Base-by-base conservation (phyloP, 2,797 vertebrate genomes). In the Typhlichthys subterraneus region DNA sequence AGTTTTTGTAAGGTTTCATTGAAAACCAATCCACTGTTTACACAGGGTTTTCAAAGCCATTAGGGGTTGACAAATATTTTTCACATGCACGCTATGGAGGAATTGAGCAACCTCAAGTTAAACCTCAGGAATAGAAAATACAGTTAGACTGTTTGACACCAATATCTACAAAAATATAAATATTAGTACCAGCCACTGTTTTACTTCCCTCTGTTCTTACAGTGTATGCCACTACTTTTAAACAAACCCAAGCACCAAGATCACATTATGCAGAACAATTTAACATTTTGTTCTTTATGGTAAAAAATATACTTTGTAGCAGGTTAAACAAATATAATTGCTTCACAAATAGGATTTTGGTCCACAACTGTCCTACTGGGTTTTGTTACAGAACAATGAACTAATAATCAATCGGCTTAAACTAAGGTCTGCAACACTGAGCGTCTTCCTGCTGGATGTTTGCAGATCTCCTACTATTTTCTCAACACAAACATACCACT, bases 21-120 rank as follows among this genome's bases (percentile, higher is more conserved):
- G 84, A 89, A 91, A 89, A 78, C 47, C 75, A 87, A 89, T 79
- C 80, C 72, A 72, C 49, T 89, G 83, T 87, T 89, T 86, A 87
- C 68, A 81, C 60, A 83, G 69, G 70, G 58, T 72, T 81, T 85
- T 82, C 49, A 74, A 79, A 85, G 80, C 82, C 70, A 86, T 82
- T 79, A 83, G 48, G 58, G 69, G 67, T 71, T 68, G 57, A 76
- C 73, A 81, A 80, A 77, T 73, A 77, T 73, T 73, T 65, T 69
- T 59, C 68, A 78, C 38, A 45, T 57, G 67, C 63, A 62, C 54
- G 65, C 61, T 48, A 53, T 71, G 50, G 54, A 55, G 53, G 63
- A 70, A 65, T 78, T 84, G 72, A 71, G 75, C 60, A 77, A 75
- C 63, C 52, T 48, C 42, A 71, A 74, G 65, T 61, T 48, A 75